These are phyloP conservation scores for Nannospalax galili DNA, from an alignment of 2,113 vertebrate genomes.

Conservation along the genomic window DNA sequence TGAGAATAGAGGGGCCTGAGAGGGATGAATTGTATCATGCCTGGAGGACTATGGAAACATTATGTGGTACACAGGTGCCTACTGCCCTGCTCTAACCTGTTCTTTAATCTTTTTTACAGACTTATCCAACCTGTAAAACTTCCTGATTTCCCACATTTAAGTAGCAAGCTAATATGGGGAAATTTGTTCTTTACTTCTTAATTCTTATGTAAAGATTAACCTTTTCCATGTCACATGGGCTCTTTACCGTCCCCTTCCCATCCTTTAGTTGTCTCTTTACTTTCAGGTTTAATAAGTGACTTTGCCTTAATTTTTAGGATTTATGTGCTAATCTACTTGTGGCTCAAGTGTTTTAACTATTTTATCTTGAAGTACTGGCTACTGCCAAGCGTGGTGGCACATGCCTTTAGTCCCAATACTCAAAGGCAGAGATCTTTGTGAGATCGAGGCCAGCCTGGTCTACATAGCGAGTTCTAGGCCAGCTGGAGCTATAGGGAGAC, in stretches of 20 bases:
- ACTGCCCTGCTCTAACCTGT: constrained; percentile 69
- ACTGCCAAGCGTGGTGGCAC: too few relatives aligned
- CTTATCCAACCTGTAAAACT: constrained; percentile 59
- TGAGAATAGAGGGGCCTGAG: constrained; percentile 62
- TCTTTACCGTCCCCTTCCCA: not conserved
- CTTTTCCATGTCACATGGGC: not conserved
- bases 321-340: not conserved
- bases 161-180: constrained; percentile 53
- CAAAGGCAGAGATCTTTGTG: too few relatives aligned
- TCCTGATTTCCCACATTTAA: constrained; percentile 69
- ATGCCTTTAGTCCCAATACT: too few relatives aligned
- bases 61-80: constrained; percentile 56
- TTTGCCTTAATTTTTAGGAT: constrained; percentile 44
- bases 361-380: constrained; percentile 33
- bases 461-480: too few relatives aligned
- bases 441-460: not conserved
- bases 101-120: constrained; percentile 71
- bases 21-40: constrained; percentile 49
- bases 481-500: too few relatives aligned
- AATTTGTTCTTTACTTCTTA: constrained; percentile 19
- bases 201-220: constrained; percentile 14
- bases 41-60: constrained; percentile 49
- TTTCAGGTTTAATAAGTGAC: constrained; percentile 50
- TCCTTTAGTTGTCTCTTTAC: constrained; percentile 1
- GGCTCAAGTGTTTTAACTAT: not conserved